phyloP scores from a whole-genome alignment of 2,113 vertebrate genomes.

The Plotosus lineatus region DNA sequence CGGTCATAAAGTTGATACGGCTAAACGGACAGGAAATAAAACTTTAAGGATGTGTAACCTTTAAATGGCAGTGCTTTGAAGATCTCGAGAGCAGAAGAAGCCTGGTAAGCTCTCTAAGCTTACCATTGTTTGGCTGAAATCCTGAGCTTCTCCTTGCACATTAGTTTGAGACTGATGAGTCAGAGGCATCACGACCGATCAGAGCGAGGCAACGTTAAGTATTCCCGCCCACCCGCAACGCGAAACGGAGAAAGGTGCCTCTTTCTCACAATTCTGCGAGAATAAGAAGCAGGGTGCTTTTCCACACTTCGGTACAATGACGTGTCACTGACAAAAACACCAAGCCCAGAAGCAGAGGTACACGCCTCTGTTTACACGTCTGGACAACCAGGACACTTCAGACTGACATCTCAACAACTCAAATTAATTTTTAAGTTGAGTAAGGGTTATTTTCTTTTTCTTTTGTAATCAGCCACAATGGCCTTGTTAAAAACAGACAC shows the following conservation, averaged over 20 bases:
- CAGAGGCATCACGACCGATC: conserved; percentile 33
- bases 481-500: no score
- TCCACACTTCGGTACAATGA: conserved; percentile 12
- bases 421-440: background rate
- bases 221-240: conserved; percentile 1
- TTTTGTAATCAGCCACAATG: background rate
- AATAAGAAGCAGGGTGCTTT: background rate
- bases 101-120: background rate
- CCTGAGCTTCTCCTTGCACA: background rate
- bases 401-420: no score
- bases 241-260: background rate
- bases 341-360: background rate
- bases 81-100: background rate
- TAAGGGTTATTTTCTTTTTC: background rate
- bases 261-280: background rate
- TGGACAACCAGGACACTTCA: background rate
- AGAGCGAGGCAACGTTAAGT: conserved; percentile 11
- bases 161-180: conserved; percentile 36
- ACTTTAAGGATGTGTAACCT: background rate
- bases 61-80: conserved; percentile 24
- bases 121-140: conserved; percentile 16
- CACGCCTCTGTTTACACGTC: background rate
- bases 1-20: background rate
- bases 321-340: conserved; percentile 27
- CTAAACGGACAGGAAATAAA: background rate